Percentiles rank a stretch among this genome's conserved stretches.
Conservation (phyloP, 2,113 vertebrate species). For the Thalassarche chlororhynchos region DNA sequence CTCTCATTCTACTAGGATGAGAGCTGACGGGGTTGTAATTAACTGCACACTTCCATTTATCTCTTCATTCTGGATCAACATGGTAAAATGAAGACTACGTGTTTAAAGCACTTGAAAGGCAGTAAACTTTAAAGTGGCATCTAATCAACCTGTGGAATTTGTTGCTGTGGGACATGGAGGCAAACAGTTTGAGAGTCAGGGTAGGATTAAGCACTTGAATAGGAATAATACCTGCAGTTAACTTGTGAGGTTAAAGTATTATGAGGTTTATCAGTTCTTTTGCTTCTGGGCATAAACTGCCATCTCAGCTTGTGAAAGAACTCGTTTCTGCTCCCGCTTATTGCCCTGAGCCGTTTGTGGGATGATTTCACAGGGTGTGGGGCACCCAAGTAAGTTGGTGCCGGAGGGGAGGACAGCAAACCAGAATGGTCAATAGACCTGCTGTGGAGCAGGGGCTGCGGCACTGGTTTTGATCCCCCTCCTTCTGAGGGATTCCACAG, state of each 20-base stretch:
- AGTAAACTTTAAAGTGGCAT: neutral
- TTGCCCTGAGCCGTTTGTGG: neutral
- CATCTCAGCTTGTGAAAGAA: slow-evolving; percentile 35
- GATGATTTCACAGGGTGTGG: slow-evolving; percentile 53
- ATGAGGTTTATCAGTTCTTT: slow-evolving; percentile 49
- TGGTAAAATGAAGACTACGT: neutral
- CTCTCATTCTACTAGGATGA: neutral
- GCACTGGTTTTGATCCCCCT: neutral
- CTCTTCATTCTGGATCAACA: neutral
- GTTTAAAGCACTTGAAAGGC: slow-evolving; percentile 25
- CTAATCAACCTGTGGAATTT: slow-evolving; percentile 51
- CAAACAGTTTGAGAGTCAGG: neutral
- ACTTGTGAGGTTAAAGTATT: slow-evolving; percentile 26
- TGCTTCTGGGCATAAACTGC: slow-evolving; percentile 56
- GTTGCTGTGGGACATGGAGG: slow-evolving; percentile 46
- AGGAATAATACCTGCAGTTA: slow-evolving; percentile 48
- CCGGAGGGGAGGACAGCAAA: neutral
- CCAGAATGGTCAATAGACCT: neutral
- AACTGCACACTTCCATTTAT: neutral
- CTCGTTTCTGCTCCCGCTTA: neutral
- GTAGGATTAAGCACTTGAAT: slow-evolving; percentile 48
- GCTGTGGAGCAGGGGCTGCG: neutral
- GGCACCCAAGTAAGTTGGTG: neutral
- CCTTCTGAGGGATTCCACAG: neutral
- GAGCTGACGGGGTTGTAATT: neutral